A percentile compares a stretch with the other conserved stretches of the same genome.
phyloP scores from a whole-genome alignment of 1,140 invertebrate genomes.

The Saxidomus purpurata region DNA sequence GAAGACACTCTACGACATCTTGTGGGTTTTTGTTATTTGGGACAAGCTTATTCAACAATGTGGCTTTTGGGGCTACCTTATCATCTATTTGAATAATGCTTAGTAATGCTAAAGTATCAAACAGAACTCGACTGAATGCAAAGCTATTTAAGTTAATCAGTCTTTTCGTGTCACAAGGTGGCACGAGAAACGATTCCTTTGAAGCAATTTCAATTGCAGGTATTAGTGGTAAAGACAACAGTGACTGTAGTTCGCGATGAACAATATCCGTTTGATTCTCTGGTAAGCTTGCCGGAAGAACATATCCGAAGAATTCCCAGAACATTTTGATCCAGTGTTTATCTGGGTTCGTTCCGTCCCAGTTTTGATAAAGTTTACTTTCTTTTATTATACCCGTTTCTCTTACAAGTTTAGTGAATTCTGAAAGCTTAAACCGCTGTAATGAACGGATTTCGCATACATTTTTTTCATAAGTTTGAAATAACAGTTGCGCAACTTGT shows the following conservation, averaged over 20 bases:
- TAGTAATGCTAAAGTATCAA: too few relatives aligned
- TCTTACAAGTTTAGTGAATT: neutral
- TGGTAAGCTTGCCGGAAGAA: too few relatives aligned
- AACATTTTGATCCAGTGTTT: neutral
- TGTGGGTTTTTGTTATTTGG: neutral
- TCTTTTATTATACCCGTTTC: neutral
- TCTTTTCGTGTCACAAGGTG: neutral
- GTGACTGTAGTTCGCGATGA: too few relatives aligned
- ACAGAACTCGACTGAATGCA: neutral
- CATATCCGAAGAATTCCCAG: neutral
- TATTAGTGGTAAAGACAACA: neutral
- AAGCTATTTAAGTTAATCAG: neutral
- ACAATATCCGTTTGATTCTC: too few relatives aligned
- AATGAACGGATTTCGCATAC: neutral
- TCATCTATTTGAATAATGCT: too few relatives aligned
- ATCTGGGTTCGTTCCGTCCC: neutral
- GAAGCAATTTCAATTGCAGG: neutral
- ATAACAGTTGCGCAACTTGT: neutral
- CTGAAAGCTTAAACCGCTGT: neutral
- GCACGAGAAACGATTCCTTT: neutral
- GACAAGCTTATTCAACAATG: neutral
- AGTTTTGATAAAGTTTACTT: neutral
- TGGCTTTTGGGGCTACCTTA: too few relatives aligned
- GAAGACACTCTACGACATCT: constrained; percentile 17
- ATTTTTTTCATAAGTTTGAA: neutral